Evolutionary conservation across 1,140 invertebrate species (phyloP).

Genomic region (Drosophila nigromelanica): DNA sequence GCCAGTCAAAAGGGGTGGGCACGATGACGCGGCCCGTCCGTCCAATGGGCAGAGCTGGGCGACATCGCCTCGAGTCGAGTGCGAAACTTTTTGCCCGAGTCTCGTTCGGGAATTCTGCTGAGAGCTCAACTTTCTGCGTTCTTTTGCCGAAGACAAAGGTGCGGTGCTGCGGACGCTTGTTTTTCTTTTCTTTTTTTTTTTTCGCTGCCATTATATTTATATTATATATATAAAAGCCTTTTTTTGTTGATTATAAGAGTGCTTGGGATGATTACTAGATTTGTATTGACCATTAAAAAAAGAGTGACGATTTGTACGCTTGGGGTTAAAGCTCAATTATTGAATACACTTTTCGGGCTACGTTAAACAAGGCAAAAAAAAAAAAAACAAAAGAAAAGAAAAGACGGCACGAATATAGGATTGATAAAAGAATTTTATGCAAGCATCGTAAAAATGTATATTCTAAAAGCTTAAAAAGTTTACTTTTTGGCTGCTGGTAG

Average conservation of each 20-base stretch:
- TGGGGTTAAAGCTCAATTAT: no score
- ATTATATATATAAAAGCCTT: conserved; percentile 37
- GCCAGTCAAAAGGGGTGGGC: conserved; percentile 39
- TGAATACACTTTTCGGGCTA: no score
- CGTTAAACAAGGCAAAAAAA: no score
- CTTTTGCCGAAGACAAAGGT: conserved; percentile 15
- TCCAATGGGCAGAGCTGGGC: neutral
- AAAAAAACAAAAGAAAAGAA: no score
- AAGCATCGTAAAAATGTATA: neutral
- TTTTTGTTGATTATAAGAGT: neutral
- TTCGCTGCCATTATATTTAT: conserved; percentile 52
- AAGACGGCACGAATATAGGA: no score
- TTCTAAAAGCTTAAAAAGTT: conserved; percentile 36
- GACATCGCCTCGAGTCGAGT: conserved; percentile 31
- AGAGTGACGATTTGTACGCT: no score
- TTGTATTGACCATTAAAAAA: neutral
- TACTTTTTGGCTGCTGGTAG: neutral
- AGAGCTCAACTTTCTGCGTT: conserved; percentile 50
- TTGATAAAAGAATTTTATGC: neutral
- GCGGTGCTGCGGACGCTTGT: conserved; percentile 19
- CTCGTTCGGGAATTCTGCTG: conserved; percentile 35
- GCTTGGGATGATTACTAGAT: neutral
- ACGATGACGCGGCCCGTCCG: neutral
- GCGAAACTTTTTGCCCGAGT: conserved; percentile 59
- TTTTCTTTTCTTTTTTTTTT: conserved; percentile 37